These are phyloP conservation scores for Lutraria lutraria DNA, from an alignment of 2,888 invertebrate genomes.

Conservation along the genomic window DNA sequence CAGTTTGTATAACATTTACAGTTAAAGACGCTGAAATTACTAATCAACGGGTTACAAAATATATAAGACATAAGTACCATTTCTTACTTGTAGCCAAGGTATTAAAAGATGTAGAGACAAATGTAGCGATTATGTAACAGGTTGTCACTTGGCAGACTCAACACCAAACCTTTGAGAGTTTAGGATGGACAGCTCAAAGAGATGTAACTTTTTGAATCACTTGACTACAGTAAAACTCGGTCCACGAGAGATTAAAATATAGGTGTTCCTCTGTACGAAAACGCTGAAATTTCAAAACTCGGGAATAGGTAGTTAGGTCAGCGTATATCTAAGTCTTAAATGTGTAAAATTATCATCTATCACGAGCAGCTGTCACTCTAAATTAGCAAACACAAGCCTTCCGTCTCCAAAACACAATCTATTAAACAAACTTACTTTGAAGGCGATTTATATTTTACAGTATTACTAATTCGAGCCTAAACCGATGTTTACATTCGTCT, in stretches of 20 bases:
- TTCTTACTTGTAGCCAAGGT: not conserved
- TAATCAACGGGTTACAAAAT: no score
- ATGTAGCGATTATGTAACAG: not conserved
- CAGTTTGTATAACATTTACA: no score
- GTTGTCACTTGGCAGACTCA: not conserved
- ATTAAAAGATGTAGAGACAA: not conserved
- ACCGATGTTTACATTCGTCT: slow-evolving; percentile 64
- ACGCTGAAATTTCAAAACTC: slow-evolving; percentile 24
- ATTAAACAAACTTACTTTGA: slow-evolving; percentile 67
- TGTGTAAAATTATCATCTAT: slow-evolving; percentile 52
- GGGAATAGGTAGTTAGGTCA: slow-evolving; percentile 25
- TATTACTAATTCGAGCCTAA: slow-evolving; percentile 66
- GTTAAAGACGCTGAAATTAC: no score
- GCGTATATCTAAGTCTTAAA: slow-evolving; percentile 19
- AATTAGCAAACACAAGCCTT: slow-evolving; percentile 59
- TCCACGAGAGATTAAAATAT: slow-evolving; percentile 23
- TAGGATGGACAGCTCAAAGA: slow-evolving; percentile 2
- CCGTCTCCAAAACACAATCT: slow-evolving; percentile 67
- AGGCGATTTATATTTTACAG: slow-evolving; percentile 68
- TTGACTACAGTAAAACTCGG: slow-evolving; percentile 4
- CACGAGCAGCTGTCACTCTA: slow-evolving; percentile 51
- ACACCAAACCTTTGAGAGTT: not conserved
- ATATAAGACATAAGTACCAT: no score
- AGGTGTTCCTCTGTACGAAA: not conserved
- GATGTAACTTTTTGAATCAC: not conserved